Base-by-base conservation (phyloP, 2,113 vertebrate species). In the Misgurnus mizolepis region DNA sequence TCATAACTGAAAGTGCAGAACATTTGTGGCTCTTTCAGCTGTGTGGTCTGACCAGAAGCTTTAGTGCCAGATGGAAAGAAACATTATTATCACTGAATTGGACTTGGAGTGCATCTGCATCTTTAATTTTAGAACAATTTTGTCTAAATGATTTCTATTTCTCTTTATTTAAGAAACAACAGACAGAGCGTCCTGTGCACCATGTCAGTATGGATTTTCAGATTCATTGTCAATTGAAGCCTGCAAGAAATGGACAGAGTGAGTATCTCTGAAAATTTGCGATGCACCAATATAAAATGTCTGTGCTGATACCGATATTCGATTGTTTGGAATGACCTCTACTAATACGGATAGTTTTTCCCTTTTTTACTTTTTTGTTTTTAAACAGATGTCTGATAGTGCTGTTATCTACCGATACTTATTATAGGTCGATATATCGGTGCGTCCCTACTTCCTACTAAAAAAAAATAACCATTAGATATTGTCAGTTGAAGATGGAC, bases 181-280 rank as follows among this genome's bases (percentile, higher is more conserved):
- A 4, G 90, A 87, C n/a, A 83, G 85, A 62, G 89, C 88, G 81
- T 75, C 47, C 14, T 94, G 93, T 73, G 78, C 78, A 10, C 12
- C 91, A 0, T 99, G 97, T 86, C 89, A 85, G 9, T 73, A 79
- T 6, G 96, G 96, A 79, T 95, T 89, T 89, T 97, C 97, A 0
- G 86, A 91, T 3, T 27, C 84, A 1, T 81, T 82, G 49, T 94
- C 92, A 56, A 91, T 76, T 0, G 92, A 96, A 0, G 70, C 85
- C 2, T 99, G 97, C 92, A 95, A 90, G 90, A 88, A 84, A 41
- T 98, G 96, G 97, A 96, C 95, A 40, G 95, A 95, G 97, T 99
- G 91, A 95, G 96, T 92, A 7, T 18, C 50, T 34, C 27, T 2
- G 27, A 34, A 34, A 34, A 34, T 34, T 34, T 34, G 27, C 27